These are phyloP conservation scores for Pocillopora verrucosa DNA, from an alignment of 64 coral and sea anemone species.

Conservation along the genomic window DNA sequence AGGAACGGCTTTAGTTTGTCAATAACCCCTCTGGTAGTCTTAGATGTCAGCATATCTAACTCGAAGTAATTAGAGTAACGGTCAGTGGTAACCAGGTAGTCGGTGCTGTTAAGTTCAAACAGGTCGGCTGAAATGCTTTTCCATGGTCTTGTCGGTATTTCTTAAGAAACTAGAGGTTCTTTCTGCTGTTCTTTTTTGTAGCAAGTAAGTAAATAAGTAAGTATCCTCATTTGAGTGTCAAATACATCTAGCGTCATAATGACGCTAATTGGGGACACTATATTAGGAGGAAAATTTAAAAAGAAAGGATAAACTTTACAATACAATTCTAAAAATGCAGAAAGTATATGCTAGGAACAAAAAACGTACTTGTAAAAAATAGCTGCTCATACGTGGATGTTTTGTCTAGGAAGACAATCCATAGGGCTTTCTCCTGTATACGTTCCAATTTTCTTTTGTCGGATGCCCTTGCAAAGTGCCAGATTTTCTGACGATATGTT, in stretches of 20 bases:
- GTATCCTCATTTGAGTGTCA: too few relatives aligned
- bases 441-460: slow-evolving; percentile 30
- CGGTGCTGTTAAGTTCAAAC: slow-evolving; percentile 29
- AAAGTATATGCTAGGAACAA: too few relatives aligned
- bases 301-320: too few relatives aligned
- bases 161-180: slow-evolving; percentile 23
- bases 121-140: slow-evolving; percentile 36
- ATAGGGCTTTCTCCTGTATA: slow-evolving; percentile 33
- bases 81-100: slow-evolving; percentile 34
- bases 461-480: slow-evolving; percentile 32
- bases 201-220: too few relatives aligned
- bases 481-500: slow-evolving; percentile 30
- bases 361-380: too few relatives aligned
- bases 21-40: slow-evolving; percentile 38
- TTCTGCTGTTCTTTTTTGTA: slow-evolving; percentile 20
- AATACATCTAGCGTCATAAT: too few relatives aligned
- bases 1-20: slow-evolving; percentile 21
- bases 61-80: slow-evolving; percentile 40
- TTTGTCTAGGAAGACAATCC: slow-evolving; percentile 27
- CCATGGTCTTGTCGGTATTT: slow-evolving; percentile 63
- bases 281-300: too few relatives aligned
- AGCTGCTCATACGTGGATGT: slow-evolving; percentile 22
- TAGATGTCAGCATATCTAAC: slow-evolving; percentile 15
- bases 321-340: too few relatives aligned
- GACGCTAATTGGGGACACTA: too few relatives aligned